phyloP scores from a whole-genome alignment of 2,888 invertebrate genomes.

The Callimorpha dominula region DNA sequence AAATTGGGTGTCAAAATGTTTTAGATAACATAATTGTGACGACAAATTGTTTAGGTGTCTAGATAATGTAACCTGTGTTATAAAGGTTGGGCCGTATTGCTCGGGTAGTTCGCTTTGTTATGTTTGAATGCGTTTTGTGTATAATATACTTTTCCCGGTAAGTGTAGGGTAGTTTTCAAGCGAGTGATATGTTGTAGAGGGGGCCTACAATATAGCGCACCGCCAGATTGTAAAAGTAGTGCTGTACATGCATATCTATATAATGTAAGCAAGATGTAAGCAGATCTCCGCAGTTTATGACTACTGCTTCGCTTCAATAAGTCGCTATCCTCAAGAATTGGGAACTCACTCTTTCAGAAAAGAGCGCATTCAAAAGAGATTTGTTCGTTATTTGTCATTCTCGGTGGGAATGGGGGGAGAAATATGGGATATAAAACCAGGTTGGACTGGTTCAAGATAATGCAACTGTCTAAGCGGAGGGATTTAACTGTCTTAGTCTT shows the following conservation, averaged over 20 bases:
- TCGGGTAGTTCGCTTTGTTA: neutral
- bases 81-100: slow-evolving; percentile 3
- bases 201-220: neutral
- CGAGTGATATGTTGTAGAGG: neutral
- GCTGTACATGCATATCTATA: neutral
- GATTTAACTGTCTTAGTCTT: too few relatives aligned
- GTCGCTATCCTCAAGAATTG: too few relatives aligned
- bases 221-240: neutral
- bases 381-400: too few relatives aligned
- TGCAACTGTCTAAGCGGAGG: too few relatives aligned
- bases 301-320: too few relatives aligned
- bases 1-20: slow-evolving; percentile 52
- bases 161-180: neutral
- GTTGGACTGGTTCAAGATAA: too few relatives aligned
- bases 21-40: slow-evolving; percentile 56
- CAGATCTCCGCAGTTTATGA: too few relatives aligned
- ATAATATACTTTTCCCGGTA: neutral
- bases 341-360: too few relatives aligned
- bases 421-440: too few relatives aligned
- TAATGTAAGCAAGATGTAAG: too few relatives aligned
- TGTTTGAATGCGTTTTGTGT: neutral
- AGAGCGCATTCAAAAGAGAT: too few relatives aligned
- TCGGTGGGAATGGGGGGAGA: too few relatives aligned
- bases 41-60: slow-evolving; percentile 39
- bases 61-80: slow-evolving; percentile 30